Evolutionary conservation across 1,140 invertebrate genomes (phyloP).

Genomic region (Sinonovacula constricta): DNA sequence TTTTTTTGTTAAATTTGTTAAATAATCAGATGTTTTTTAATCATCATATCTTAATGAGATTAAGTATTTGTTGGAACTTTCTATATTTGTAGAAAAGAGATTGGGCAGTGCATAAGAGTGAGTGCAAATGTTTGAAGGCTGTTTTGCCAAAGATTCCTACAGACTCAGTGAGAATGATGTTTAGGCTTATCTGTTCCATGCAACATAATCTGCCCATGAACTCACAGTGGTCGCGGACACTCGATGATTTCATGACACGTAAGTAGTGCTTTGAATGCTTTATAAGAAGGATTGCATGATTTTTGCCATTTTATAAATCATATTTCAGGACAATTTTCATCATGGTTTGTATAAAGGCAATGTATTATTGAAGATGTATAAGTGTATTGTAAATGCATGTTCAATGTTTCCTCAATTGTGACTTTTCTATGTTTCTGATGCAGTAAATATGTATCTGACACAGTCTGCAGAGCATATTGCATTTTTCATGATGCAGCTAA

Average conservation of each 20-base stretch:
- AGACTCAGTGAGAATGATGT: constrained; percentile 34
- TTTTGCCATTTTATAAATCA: background rate
- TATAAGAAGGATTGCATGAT: background rate
- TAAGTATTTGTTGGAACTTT: background rate
- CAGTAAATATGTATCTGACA: background rate
- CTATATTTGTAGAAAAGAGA: constrained; percentile 34
- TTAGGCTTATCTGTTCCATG: constrained; percentile 15
- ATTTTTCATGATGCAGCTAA: too few species aligned
- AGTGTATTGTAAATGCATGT: too few species aligned
- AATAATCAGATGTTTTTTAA: background rate
- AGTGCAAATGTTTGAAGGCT: constrained; percentile 41
- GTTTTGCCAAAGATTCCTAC: constrained; percentile 26
- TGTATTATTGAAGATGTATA: background rate
- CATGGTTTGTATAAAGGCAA: background rate
- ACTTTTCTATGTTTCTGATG: background rate
- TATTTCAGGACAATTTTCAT: background rate
- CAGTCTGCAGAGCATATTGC: too few species aligned
- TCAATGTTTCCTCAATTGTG: too few species aligned
- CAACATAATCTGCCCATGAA: constrained; percentile 13
- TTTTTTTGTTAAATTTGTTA: background rate
- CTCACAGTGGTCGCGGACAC: constrained; percentile 12
- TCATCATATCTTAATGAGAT: background rate
- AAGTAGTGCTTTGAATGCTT: background rate
- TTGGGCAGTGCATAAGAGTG: constrained; percentile 36
- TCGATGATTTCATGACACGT: constrained; percentile 46